Evolutionary conservation across 1,140 invertebrate genomes (phyloP), one percentile per base, ranked within the genome.

Genomic region (Meloidogyne chitwoodi): DNA sequence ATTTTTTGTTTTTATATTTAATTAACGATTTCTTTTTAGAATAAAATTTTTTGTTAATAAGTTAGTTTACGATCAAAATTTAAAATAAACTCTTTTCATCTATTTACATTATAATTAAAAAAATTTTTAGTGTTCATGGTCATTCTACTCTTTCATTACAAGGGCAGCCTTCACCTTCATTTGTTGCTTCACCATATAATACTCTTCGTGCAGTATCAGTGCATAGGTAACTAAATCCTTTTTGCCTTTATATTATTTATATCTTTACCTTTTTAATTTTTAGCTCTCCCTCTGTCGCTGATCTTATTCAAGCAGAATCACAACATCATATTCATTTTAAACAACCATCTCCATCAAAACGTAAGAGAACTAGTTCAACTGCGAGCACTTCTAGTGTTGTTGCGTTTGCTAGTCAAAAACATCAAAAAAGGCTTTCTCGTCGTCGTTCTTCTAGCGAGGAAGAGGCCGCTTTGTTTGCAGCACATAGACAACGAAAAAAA

Each of bases 141-240:
- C 83, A 83, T 70, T 86, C 85, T 8, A 87, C 85, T 10, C 77
- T 86, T 14, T 87, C 85, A 22, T 73, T 86, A 34, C 85, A 86
- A 69, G 80, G 77, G 48, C 72, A 79, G 29, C 78, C 79, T 31
- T 48, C 80, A 56, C 78, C 84, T 2, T 80, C 41, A 44, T 86
- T 87, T 71, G 76, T 86, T 31, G 85, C 82, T 14, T 85, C 83
- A 66, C 85, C 85, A 4, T 86, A 86, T 74, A 86, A 87, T 70
- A 86, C 85, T 14, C 69, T 86, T 22, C 66, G 86, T 62, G 83
- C 85, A 22, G 80, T 81, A 22, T 85, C 83, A 16, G 66, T 82
- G 24, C 80, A 83, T 56, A 74, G 85, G 83, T 87, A 70, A 73
- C 34, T 41, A 12, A 63, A n/a, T 31, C 8, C 10, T 75, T n/a